Conservation (phyloP, 2,888 invertebrate species). For the Caenorhabditis sp. region DNA sequence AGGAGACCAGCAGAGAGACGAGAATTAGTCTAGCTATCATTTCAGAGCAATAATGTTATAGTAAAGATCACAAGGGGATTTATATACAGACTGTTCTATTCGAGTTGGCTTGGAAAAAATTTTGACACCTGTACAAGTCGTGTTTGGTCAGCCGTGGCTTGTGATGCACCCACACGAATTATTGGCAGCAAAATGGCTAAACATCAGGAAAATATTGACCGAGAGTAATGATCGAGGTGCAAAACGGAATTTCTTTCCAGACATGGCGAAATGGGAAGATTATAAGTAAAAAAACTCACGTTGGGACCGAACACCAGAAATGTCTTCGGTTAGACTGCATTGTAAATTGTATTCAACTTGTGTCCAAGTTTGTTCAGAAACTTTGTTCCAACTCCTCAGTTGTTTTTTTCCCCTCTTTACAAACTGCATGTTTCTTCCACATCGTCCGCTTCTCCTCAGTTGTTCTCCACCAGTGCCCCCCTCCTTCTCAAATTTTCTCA, state of each 20-base stretch:
- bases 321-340: too few relatives aligned
- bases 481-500: slow-evolving; percentile 40
- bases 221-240: not conserved
- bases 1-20: not conserved
- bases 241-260: not conserved
- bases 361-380: not conserved
- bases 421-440: slow-evolving; percentile 1
- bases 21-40: not conserved
- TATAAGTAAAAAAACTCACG: too few relatives aligned
- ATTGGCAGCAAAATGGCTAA: not conserved
- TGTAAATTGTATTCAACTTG: not conserved
- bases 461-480: not conserved
- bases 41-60: not conserved
- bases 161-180: slow-evolving; percentile 13
- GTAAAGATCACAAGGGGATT: not conserved
- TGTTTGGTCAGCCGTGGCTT: slow-evolving; percentile 2
- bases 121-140: slow-evolving; percentile 15
- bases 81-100: not conserved
- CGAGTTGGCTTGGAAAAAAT: not conserved
- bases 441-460: slow-evolving; percentile 1
- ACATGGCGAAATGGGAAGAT: too few relatives aligned
- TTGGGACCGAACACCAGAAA: too few relatives aligned
- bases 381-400: not conserved
- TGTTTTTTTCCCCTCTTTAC: too few relatives aligned
- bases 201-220: not conserved